phyloP scores from a whole-genome alignment of 2,797 vertebrate genomes.

The Schizopygopsis pylzovi region DNA sequence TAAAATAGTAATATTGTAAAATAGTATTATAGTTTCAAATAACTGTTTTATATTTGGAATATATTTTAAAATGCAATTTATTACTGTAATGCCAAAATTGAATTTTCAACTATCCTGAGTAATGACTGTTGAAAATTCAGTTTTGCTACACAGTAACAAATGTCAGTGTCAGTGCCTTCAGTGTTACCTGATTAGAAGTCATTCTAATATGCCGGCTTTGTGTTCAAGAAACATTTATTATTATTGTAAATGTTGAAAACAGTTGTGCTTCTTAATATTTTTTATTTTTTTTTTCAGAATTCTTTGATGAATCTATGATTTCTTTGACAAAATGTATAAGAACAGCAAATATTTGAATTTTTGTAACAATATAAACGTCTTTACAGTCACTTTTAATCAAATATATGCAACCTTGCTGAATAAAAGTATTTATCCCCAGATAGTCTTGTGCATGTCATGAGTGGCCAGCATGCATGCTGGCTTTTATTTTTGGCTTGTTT shows the following conservation, averaged over 20 bases:
- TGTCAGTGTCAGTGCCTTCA: too few species aligned
- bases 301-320: background rate
- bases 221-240: background rate
- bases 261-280: background rate
- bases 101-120: background rate
- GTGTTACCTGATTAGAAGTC: background rate
- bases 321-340: background rate
- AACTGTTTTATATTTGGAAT: background rate
- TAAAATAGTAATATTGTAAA: background rate
- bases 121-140: too few species aligned
- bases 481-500: constrained; percentile 31
- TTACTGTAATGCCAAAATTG: background rate
- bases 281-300: background rate
- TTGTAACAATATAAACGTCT: background rate
- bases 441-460: background rate
- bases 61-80: background rate
- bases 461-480: background rate
- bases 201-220: too few species aligned
- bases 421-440: background rate
- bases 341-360: background rate
- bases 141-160: too few species aligned
- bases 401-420: background rate
- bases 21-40: background rate
- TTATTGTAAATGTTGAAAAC: background rate
- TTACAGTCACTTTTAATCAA: background rate